Evolutionary conservation across 2,888 invertebrate species (phyloP).

Genomic region (Chaetogeoica ovagalla): DNA sequence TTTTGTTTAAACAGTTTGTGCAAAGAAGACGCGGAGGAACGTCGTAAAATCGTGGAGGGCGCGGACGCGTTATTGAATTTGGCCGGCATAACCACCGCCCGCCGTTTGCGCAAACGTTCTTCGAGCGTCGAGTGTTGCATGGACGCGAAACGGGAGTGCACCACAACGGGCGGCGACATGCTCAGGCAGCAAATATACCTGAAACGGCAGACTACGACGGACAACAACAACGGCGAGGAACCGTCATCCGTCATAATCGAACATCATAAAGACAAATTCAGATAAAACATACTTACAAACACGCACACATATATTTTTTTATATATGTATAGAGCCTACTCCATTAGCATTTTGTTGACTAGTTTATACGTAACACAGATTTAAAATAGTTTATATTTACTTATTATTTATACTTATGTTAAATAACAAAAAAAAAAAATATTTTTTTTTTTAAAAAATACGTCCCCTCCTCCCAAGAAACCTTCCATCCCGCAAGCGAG

Average conservation of each 20-base stretch:
- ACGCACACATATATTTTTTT: too few relatives aligned
- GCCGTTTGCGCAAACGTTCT: slow-evolving; percentile 49
- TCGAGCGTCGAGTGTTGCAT: slow-evolving; percentile 39
- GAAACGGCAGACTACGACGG: slow-evolving; percentile 36
- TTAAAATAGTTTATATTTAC: slow-evolving; percentile 44
- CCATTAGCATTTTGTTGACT: slow-evolving; percentile 52
- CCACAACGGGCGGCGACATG: slow-evolving; percentile 3
- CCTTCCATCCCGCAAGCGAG: background rate
- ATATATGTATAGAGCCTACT: slow-evolving; percentile 30
- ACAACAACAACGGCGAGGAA: slow-evolving; percentile 27
- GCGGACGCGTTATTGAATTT: slow-evolving; percentile 78
- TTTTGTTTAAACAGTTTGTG: slow-evolving; percentile 58
- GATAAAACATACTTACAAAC: slow-evolving; percentile 29
- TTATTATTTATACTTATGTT: slow-evolving; percentile 37
- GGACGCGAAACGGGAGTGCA: slow-evolving; percentile 41
- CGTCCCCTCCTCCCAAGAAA: background rate
- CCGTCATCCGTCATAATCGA: slow-evolving; percentile 30
- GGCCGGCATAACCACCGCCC: slow-evolving; percentile 65
- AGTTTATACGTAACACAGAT: slow-evolving; percentile 45
- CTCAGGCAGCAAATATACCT: slow-evolving; percentile 29
- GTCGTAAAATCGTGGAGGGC: slow-evolving; percentile 74
- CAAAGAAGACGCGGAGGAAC: slow-evolving; percentile 64
- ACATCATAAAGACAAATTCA: slow-evolving; percentile 50
- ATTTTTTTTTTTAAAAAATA: too few relatives aligned
- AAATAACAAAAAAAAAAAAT: slow-evolving; percentile 14